Evolutionary conservation across 1,140 invertebrate species (phyloP).

Genomic region (Macrotrachela quadricornifera): DNA sequence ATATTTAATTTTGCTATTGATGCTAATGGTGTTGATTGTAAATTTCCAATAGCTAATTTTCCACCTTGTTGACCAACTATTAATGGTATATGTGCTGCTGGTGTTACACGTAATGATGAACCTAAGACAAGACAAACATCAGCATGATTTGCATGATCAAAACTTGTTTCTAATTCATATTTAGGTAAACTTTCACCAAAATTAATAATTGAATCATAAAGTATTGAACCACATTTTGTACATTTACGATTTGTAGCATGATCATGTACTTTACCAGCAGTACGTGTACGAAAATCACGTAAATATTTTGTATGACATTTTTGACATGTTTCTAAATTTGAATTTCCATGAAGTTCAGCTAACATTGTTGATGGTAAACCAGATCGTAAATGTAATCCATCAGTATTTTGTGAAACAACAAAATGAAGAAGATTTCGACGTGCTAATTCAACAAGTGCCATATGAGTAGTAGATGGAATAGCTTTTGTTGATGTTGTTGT

Average conservation of each 20-base stretch:
- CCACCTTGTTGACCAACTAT: too few relatives aligned
- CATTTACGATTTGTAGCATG: slow-evolving; percentile 3
- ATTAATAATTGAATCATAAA: slow-evolving; percentile 7
- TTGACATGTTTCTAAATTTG: slow-evolving; percentile 81
- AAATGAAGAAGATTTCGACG: neutral
- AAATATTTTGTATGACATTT: slow-evolving; percentile 38
- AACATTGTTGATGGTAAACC: slow-evolving; percentile 57
- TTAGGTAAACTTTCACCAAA: slow-evolving; percentile 3
- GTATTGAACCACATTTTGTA: neutral
- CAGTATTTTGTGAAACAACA: slow-evolving; percentile 58
- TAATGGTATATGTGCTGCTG: too few relatives aligned
- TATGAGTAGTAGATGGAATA: too few relatives aligned
- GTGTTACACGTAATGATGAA: too few relatives aligned
- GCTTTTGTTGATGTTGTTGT: too few relatives aligned
- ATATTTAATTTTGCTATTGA: too few relatives aligned
- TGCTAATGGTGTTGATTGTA: too few relatives aligned
- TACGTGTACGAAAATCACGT: neutral
- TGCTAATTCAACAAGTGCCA: neutral
- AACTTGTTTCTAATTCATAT: too few relatives aligned
- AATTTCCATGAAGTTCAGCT: slow-evolving; percentile 89
- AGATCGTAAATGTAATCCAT: slow-evolving; percentile 74
- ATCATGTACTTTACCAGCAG: neutral
- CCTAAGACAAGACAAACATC: too few relatives aligned
- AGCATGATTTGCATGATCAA: too few relatives aligned
- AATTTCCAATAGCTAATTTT: too few relatives aligned